These are phyloP conservation scores for Agonopterix subpropinquella DNA, from an alignment of 2,888 invertebrate genomes.

Conservation along the genomic window DNA sequence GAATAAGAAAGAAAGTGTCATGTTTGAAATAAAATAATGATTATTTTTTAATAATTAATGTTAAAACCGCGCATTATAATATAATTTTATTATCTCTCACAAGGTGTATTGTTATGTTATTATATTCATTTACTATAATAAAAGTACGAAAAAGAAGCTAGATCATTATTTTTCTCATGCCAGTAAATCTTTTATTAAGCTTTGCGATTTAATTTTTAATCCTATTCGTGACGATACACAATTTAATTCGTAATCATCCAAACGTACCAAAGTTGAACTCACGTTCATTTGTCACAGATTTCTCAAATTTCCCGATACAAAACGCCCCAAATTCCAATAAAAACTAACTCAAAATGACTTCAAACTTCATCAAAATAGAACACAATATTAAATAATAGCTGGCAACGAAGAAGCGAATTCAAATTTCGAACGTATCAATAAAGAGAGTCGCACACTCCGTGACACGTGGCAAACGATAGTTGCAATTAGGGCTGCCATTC, in stretches of 20 bases:
- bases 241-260: constrained; percentile 37
- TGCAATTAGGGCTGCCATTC: constrained; percentile 64
- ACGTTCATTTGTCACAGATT: constrained; percentile 62
- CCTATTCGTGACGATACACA: constrained; percentile 17
- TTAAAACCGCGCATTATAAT: too few relatives aligned
- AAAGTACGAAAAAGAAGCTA: too few relatives aligned
- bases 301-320: constrained; percentile 12
- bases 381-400: constrained; percentile 4
- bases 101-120: too few relatives aligned
- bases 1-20: too few relatives aligned
- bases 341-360: constrained; percentile 8
- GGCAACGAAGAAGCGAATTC: background rate
- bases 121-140: too few relatives aligned
- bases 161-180: background rate
- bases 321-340: background rate
- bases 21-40: too few relatives aligned
- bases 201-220: background rate
- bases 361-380: background rate
- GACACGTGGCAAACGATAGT: constrained; percentile 55
- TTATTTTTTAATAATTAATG: too few relatives aligned
- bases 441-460: constrained; percentile 25
- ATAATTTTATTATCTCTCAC: too few relatives aligned
- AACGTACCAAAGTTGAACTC: constrained; percentile 53
- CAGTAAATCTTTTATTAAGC: background rate
- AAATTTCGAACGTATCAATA: constrained; percentile 5